Evolutionary conservation across 2,888 invertebrate species (phyloP).

Genomic region (Adineta ricciae): DNA sequence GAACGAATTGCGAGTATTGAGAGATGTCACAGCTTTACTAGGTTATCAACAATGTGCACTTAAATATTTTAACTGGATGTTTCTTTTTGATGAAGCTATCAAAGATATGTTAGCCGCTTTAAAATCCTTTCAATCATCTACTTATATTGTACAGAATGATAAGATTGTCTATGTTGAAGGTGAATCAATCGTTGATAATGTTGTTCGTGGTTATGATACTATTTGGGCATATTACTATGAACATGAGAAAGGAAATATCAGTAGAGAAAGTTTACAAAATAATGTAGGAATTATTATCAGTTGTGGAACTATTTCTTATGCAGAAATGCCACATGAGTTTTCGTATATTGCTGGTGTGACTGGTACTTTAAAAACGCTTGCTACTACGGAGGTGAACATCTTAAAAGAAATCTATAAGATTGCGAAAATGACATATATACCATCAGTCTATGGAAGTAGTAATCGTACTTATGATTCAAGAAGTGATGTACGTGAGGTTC

Average conservation of each 20-base stretch:
- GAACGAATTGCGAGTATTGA: not conserved
- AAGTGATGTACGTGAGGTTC: not conserved
- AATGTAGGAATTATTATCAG: not conserved
- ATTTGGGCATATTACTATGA: not conserved
- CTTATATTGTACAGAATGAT: not conserved
- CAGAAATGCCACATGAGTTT: slow-evolving; percentile 10
- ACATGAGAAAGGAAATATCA: not conserved
- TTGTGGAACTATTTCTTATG: not conserved
- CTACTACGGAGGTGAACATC: not conserved
- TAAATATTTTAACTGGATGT: not conserved
- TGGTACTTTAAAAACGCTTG: not conserved
- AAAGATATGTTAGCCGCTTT: not conserved
- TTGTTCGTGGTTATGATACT: not conserved
- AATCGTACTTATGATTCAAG: not conserved
- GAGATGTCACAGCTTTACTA: not conserved
- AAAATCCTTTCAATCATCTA: not conserved
- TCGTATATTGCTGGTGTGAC: not conserved
- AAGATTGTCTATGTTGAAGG: not conserved
- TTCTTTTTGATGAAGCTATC: not conserved
- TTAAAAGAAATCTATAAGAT: not conserved
- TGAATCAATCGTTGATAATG: not conserved
- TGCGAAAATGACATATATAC: not conserved
- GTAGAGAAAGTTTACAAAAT: not conserved
- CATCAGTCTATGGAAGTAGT: not conserved
- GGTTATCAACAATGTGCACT: not conserved